These are phyloP conservation scores for Pentalonia nigronervosa DNA, from an alignment of 1,140 invertebrate genomes.

Conservation along the genomic window DNA sequence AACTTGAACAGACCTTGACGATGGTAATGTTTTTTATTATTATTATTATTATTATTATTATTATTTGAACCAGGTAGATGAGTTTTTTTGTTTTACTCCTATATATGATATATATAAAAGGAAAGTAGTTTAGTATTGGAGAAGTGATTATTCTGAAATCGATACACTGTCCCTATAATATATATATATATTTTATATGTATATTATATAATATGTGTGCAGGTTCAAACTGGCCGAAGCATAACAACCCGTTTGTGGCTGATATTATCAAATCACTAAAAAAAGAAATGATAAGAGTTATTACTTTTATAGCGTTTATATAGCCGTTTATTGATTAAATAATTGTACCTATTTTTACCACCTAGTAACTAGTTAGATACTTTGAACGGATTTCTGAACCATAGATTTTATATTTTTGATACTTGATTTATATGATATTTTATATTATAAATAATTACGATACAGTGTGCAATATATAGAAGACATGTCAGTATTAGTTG, in stretches of 20 bases:
- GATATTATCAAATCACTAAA: not conserved
- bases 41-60: not conserved
- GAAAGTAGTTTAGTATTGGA: conserved; percentile 36
- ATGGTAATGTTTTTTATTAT: conserved; percentile 11
- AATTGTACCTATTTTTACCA: conserved; percentile 20
- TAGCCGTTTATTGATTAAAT: conserved; percentile 42
- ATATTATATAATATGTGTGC: not conserved
- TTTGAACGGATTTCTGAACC: conserved; percentile 44
- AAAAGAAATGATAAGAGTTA: conserved; percentile 32
- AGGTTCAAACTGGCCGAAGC: not conserved
- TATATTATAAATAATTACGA: conserved; percentile 39
- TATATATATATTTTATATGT: not conserved
- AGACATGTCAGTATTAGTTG: conserved; percentile 55
- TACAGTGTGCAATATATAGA: conserved; percentile 53
- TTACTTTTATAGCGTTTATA: conserved; percentile 37
- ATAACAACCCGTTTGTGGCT: not conserved
- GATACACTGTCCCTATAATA: not conserved
- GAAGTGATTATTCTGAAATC: not conserved
- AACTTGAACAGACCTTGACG: conserved; percentile 45
- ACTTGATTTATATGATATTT: conserved; percentile 35
- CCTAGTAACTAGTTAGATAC: conserved; percentile 44
- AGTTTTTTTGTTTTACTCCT: not conserved
- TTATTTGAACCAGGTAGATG: conserved; percentile 29
- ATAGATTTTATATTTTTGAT: conserved; percentile 47
- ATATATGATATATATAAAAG: not conserved